Conservation (phyloP, 2,888 invertebrate genomes). For the Brachyptera risi region DNA sequence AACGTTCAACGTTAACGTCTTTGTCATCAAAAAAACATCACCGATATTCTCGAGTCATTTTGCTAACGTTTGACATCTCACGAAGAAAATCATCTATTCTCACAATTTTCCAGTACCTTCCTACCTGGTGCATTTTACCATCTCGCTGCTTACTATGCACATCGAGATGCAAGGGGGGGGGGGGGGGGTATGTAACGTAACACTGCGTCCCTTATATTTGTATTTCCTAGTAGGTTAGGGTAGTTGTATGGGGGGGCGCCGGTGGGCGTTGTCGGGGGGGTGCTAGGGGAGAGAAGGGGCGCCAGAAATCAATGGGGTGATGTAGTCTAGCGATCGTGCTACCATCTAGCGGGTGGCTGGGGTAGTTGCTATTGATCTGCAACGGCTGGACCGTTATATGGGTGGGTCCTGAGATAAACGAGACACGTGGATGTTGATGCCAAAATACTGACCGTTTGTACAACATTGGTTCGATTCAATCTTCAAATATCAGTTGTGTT, state of each 20-base stretch:
- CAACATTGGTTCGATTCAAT: neutral
- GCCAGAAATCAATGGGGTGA: conserved; percentile 26
- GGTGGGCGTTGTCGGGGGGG: conserved; percentile 22
- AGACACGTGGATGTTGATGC: neutral
- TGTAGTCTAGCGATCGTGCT: conserved; percentile 39
- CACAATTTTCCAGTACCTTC: no score
- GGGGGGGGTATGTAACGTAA: no score
- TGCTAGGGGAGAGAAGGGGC: conserved; percentile 20
- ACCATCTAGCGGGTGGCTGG: conserved; percentile 38
- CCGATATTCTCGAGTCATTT: no score
- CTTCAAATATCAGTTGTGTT: no score
- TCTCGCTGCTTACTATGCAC: no score
- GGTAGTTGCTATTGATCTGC: conserved; percentile 41
- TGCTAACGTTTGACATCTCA: no score
- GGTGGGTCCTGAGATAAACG: neutral
- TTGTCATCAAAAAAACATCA: no score
- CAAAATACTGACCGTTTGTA: neutral
- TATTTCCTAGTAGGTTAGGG: neutral
- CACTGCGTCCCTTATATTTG: neutral
- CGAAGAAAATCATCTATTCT: no score
- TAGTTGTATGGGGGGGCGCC: neutral
- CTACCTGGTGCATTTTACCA: no score
- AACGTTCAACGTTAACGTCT: no score
- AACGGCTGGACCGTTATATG: neutral
- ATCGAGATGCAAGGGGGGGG: no score